phyloP scores from a whole-genome alignment of 2,888 invertebrate species.

The Drosophila nr. perissopoda region DNA sequence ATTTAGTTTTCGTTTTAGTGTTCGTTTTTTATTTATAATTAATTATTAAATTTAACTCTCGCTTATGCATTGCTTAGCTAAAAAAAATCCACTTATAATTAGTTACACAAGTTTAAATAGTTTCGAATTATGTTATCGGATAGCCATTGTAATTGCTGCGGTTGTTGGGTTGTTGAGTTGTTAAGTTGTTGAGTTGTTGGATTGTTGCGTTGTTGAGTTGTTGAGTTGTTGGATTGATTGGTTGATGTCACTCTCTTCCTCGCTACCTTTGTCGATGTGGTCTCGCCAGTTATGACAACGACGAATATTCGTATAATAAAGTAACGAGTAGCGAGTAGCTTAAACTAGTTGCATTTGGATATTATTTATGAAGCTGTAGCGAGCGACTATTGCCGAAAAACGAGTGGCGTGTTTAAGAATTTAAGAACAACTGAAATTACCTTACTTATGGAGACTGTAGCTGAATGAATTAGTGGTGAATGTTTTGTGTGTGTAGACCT shows the following conservation, averaged over 20 bases:
- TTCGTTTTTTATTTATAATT: constrained; percentile 59
- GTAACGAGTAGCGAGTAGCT: constrained; percentile 17
- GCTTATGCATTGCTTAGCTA: constrained; percentile 76
- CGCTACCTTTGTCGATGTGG: not conserved
- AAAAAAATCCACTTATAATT: constrained; percentile 75
- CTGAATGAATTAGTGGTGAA: constrained; percentile 7
- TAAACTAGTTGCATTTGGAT: constrained; percentile 8
- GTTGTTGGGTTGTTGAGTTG: not conserved
- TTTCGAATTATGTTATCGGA: constrained; percentile 42
- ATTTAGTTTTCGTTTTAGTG: constrained; percentile 36
- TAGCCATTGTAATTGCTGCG: not conserved
- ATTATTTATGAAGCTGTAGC: not conserved
- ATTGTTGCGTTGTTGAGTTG: not conserved
- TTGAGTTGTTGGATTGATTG: not conserved
- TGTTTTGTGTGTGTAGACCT: constrained; percentile 3
- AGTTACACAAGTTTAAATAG: constrained; percentile 73
- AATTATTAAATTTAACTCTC: constrained; percentile 68
- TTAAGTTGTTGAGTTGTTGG: not conserved
- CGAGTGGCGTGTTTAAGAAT: constrained; percentile 6
- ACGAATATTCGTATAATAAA: not conserved
- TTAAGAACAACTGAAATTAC: constrained; percentile 15
- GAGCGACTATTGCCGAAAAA: constrained; percentile 13
- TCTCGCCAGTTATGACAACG: not conserved
- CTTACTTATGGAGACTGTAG: constrained; percentile 8
- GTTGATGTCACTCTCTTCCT: constrained; percentile 2